Conservation (phyloP, 2,888 invertebrate genomes). For the Leptogaster cylindrica region DNA sequence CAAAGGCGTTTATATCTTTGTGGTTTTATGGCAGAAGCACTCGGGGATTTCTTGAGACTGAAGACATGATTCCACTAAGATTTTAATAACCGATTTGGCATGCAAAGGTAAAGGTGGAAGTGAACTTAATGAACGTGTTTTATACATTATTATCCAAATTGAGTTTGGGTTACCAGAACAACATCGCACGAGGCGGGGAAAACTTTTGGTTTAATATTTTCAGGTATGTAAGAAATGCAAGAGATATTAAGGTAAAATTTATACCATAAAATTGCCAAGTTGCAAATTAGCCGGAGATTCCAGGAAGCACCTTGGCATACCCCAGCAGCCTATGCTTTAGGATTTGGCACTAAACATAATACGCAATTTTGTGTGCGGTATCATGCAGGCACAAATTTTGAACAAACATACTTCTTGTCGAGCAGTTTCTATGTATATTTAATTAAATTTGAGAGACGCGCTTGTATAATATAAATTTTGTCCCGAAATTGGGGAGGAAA, state of each 20-base stretch:
- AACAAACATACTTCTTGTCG: constrained; percentile 33
- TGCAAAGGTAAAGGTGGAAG: constrained; percentile 36
- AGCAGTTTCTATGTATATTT: constrained; percentile 38
- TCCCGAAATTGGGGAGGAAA: constrained; percentile 31
- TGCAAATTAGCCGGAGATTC: constrained; percentile 43
- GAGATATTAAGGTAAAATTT: constrained; percentile 44
- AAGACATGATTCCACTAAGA: constrained; percentile 41
- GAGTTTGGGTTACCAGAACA: constrained; percentile 35
- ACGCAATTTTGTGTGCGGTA: constrained; percentile 1
- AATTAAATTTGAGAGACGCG: constrained; percentile 39
- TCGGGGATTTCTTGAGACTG: too few relatives aligned
- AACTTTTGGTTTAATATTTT: neutral
- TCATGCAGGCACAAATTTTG: constrained; percentile 19
- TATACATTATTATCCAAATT: constrained; percentile 45
- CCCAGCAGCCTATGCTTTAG: neutral
- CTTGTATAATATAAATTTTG: constrained; percentile 34
- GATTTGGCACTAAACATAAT: constrained; percentile 16
- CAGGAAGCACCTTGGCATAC: constrained; percentile 6
- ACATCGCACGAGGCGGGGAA: neutral
- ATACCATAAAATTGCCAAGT: constrained; percentile 38
- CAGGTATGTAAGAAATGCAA: constrained; percentile 31
- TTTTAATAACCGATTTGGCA: constrained; percentile 46
- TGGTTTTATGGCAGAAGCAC: too few relatives aligned
- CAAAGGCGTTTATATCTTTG: too few relatives aligned
- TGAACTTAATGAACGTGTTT: constrained; percentile 42